Evolutionary conservation across 2,113 vertebrate species (phyloP).

Genomic region (Mustelus asterias): DNA sequence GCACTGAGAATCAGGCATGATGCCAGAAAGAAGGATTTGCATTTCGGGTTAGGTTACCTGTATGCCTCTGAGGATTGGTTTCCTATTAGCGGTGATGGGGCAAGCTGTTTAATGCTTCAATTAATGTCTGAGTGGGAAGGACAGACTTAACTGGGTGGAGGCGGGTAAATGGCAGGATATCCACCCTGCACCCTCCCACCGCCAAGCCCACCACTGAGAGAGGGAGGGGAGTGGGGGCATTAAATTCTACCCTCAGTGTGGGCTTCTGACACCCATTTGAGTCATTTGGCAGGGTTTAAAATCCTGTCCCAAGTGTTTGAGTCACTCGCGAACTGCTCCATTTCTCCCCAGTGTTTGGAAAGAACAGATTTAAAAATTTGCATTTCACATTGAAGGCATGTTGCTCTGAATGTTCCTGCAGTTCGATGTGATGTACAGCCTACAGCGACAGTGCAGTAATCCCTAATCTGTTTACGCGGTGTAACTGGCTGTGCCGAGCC

Average conservation of each 20-base stretch:
- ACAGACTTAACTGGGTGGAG: too few relatives aligned
- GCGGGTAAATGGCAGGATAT: too few relatives aligned
- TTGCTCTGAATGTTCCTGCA: not conserved
- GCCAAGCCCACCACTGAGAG: too few relatives aligned
- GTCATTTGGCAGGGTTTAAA: not conserved
- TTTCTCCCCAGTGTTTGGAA: not conserved
- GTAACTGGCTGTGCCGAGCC: not conserved
- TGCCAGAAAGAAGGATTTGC: too few relatives aligned
- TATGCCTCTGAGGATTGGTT: too few relatives aligned
- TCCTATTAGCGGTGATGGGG: not conserved
- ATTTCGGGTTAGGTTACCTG: too few relatives aligned
- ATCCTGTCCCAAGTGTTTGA: not conserved
- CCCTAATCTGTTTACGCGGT: not conserved
- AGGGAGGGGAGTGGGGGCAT: not conserved
- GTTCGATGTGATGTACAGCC: not conserved
- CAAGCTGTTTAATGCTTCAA: not conserved
- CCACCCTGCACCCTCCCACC: too few relatives aligned
- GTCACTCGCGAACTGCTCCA: not conserved
- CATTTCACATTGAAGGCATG: not conserved
- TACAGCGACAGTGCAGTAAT: not conserved
- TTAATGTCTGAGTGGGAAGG: not conserved
- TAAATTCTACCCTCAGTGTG: not conserved
- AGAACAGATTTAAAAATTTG: constrained; percentile 21
- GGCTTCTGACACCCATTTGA: not conserved
- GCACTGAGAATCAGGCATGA: too few relatives aligned